These are phyloP conservation scores for Lycaena phlaeas DNA, from an alignment of 2,888 invertebrate genomes.

Conservation along the genomic window DNA sequence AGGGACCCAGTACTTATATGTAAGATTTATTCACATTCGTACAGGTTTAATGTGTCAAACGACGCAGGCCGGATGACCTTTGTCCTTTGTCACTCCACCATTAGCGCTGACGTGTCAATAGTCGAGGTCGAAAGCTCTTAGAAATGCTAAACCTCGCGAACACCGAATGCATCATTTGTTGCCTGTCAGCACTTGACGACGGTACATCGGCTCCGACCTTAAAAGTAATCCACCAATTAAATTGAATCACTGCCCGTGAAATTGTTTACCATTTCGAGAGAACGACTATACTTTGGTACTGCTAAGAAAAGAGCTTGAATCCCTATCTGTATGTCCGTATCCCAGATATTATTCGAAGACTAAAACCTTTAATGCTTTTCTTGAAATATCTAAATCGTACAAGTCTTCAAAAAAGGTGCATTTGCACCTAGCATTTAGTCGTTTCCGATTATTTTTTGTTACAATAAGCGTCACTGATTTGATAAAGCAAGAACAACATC, in stretches of 20 bases:
- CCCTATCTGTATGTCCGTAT: no score
- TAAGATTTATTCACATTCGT: no score
- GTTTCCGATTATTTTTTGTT: no score
- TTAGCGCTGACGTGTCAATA: constrained; percentile 24
- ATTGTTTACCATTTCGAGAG: constrained; percentile 62
- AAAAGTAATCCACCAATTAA: constrained; percentile 66
- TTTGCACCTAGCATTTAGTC: no score
- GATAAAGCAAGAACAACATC: no score
- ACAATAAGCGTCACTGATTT: no score
- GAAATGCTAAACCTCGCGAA: constrained; percentile 20
- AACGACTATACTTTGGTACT: constrained; percentile 23
- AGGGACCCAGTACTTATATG: no score
- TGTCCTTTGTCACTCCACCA: constrained; percentile 22
- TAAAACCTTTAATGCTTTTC: no score
- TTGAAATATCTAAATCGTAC: no score
- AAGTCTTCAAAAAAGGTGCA: no score
- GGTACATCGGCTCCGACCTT: constrained; percentile 46
- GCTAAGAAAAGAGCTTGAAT: constrained; percentile 15
- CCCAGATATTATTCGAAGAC: no score
- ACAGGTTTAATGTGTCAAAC: not conserved
- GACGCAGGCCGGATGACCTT: not conserved
- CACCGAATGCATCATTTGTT: constrained; percentile 56
- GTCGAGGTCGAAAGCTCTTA: constrained; percentile 19
- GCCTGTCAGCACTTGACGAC: constrained; percentile 58
- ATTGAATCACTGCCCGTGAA: constrained; percentile 62